phyloP scores from a whole-genome alignment of 2,888 invertebrate species.

The Callyntrura sp. region DNA sequence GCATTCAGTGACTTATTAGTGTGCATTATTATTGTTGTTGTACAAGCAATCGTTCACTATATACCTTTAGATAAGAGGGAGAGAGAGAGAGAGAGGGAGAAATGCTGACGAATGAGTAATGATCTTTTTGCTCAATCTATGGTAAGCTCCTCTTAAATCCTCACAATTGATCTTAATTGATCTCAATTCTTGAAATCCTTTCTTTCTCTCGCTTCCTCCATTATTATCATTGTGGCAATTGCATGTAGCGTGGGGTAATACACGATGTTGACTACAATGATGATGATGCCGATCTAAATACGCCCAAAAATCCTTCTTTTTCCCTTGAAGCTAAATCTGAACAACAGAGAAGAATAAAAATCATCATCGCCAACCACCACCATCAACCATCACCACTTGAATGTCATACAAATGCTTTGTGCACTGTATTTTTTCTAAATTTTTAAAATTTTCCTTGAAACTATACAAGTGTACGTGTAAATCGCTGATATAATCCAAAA shows the following conservation, averaged over 20 bases:
- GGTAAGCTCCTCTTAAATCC: slow-evolving; percentile 80
- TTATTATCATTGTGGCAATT: slow-evolving; percentile 62
- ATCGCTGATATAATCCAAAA: neutral
- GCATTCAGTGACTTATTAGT: neutral
- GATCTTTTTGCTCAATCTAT: slow-evolving; percentile 80
- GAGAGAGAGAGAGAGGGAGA: slow-evolving; percentile 22
- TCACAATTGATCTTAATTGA: slow-evolving; percentile 84
- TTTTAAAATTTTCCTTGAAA: slow-evolving; percentile 64
- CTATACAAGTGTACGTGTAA: slow-evolving; percentile 21
- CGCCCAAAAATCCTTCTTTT: slow-evolving; percentile 76
- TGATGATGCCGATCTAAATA: slow-evolving; percentile 71
- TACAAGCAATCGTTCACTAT: slow-evolving; percentile 17
- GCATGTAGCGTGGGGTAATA: slow-evolving; percentile 67
- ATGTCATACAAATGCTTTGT: slow-evolving; percentile 45
- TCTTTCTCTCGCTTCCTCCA: slow-evolving; percentile 60
- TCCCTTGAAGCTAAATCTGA: slow-evolving; percentile 67
- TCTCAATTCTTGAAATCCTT: slow-evolving; percentile 83
- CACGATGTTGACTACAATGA: slow-evolving; percentile 41
- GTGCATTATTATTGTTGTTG: slow-evolving; percentile 6
- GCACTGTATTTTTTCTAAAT: slow-evolving; percentile 41
- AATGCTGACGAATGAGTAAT: slow-evolving; percentile 79
- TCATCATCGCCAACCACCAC: slow-evolving; percentile 6
- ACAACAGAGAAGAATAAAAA: slow-evolving; percentile 26
- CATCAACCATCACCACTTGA: slow-evolving; percentile 18
- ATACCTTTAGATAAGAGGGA: neutral